These are phyloP conservation scores for Rambutsinella grinnellia DNA, from an alignment of 2,888 invertebrate species.

Conservation along the genomic window DNA sequence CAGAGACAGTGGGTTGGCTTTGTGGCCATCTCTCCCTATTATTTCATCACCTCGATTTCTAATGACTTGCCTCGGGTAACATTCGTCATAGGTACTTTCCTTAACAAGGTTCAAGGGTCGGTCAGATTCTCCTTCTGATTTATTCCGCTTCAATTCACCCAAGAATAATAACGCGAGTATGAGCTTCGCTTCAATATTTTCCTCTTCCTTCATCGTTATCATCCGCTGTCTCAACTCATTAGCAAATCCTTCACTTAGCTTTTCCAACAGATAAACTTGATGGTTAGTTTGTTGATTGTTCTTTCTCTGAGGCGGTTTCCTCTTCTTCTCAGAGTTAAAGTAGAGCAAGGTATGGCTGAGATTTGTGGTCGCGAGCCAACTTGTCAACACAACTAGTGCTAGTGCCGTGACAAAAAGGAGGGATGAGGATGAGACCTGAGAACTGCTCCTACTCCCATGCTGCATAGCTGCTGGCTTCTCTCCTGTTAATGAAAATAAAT, in stretches of 20 bases:
- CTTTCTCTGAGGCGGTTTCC: constrained; percentile 14
- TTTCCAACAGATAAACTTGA: constrained; percentile 32
- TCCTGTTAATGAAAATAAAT: constrained; percentile 65
- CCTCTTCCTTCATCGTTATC: not conserved
- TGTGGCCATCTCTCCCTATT: constrained; percentile 16
- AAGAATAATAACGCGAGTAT: constrained; percentile 17
- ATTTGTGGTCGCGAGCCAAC: constrained; percentile 60
- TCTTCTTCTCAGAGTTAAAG: constrained; percentile 25
- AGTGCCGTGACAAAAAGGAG: constrained; percentile 61
- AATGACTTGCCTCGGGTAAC: constrained; percentile 34
- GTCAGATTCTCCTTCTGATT: constrained; percentile 19
- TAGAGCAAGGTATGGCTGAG: constrained; percentile 45
- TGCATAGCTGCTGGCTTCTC: constrained; percentile 67
- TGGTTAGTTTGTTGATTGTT: constrained; percentile 21
- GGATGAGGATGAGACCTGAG: constrained; percentile 45
- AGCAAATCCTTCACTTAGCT: constrained; percentile 11
- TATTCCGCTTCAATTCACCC: constrained; percentile 33
- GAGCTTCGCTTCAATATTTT: constrained; percentile 24
- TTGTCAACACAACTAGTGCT: constrained; percentile 59
- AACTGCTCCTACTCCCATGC: constrained; percentile 65
- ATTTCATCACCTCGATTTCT: constrained; percentile 19
- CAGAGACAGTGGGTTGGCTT: constrained; percentile 30
- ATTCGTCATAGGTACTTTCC: constrained; percentile 31
- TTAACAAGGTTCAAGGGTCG: not conserved
- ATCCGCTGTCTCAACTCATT: constrained; percentile 1